Base-by-base conservation (phyloP, 1,140 invertebrate species). In the Magallana ariakensis region DNA sequence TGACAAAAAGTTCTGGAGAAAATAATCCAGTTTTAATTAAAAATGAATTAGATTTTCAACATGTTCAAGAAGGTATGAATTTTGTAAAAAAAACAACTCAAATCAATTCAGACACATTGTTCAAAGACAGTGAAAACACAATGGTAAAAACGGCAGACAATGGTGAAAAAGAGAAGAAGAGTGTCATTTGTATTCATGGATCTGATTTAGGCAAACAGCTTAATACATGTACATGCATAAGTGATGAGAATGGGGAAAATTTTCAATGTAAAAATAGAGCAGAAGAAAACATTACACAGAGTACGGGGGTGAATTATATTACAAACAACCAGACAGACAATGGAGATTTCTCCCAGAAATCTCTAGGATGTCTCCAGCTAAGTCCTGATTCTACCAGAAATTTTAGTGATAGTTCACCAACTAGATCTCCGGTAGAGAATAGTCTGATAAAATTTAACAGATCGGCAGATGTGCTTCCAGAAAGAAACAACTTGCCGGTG, bases 321-420 rank as follows among this genome's bases (percentile, higher is more conserved):
- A 46, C 19, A 70, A 8, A 11, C 33, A 13, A 22, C 66, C 66
- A 75, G 2, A 33, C 10, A 26, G 22, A 75, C 15, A 26, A 19
- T 26, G 66, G 26, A 26, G 66, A 19, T 19, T 75, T 11, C 11
- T 75, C 66, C 15, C 66, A 75, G 33, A 75, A 75, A 26, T 75
- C 66, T 33, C 66, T 75, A 26, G 66, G 66, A 75, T 75, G 22
- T 75, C 66, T 75, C 11, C 22, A 75, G 22, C 33, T 75, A 13
- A 75, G 19, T 22, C 66, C 66, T 13, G 66, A 75, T 75, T 75
- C 66, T 26, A 19, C 66, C 10, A 9, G 66, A 75, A 26, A 26
- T 75, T 75, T 75, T 33, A 26, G 22, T 7, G 6, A 75, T 10
- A 4, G 26, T 75, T 75, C 66, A 26, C 22, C 22, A 75, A 46